phyloP scores from a whole-genome alignment of 2,888 invertebrate species.

The Prosopocoilus inquinatus region DNA sequence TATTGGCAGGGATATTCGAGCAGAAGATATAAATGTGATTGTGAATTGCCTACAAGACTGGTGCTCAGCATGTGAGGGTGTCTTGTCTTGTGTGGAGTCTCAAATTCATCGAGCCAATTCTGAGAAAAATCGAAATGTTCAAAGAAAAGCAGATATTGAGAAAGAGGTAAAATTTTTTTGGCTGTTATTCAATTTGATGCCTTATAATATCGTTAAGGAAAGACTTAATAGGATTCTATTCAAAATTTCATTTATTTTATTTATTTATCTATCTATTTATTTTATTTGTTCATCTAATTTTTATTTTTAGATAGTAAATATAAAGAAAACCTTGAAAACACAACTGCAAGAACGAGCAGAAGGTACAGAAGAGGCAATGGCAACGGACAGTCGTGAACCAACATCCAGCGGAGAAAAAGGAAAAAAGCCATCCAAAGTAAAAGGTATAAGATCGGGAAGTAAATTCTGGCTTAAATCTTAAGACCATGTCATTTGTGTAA shows the following conservation, averaged over 20 bases:
- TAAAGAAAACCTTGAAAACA: slow-evolving; percentile 85
- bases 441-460: slow-evolving; percentile 64
- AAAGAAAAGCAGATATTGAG: slow-evolving; percentile 80
- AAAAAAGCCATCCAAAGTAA: slow-evolving; percentile 59
- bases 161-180: slow-evolving; percentile 66
- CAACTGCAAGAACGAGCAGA: slow-evolving; percentile 62
- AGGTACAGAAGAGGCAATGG: slow-evolving; percentile 84
- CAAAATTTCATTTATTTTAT: slow-evolving; percentile 6
- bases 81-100: slow-evolving; percentile 83
- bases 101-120: slow-evolving; percentile 86
- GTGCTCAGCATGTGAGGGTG: slow-evolving; percentile 88
- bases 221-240: not conserved
- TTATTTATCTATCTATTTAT: too few relatives aligned
- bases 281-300: not conserved
- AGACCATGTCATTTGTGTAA: slow-evolving; percentile 12
- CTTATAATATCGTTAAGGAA: not conserved
- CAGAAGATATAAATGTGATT: slow-evolving; percentile 79
- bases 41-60: slow-evolving; percentile 80
- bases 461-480: slow-evolving; percentile 67
- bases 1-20: slow-evolving; percentile 86
- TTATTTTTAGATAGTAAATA: slow-evolving; percentile 68
- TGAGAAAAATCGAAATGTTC: slow-evolving; percentile 77
- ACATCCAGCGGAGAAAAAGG: slow-evolving; percentile 57
- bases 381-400: slow-evolving; percentile 69
- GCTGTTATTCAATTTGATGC: not conserved